Conservation (phyloP, 2,113 vertebrate genomes). For the Cygnus atratus region DNA sequence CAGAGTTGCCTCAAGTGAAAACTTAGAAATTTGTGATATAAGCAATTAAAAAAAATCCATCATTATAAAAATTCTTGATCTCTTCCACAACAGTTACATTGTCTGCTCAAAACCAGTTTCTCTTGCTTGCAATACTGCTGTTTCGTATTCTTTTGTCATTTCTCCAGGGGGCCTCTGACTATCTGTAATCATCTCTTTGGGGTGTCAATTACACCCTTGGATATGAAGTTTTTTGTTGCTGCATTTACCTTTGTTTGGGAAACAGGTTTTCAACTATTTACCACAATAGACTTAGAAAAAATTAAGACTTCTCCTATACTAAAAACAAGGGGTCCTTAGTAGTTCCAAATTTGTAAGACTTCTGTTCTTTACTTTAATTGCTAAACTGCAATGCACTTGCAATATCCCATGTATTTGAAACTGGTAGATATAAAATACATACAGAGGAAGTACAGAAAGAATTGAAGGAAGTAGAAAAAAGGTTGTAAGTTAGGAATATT, state of each 20-base stretch:
- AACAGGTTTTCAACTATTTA: neutral
- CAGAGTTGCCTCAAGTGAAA: neutral
- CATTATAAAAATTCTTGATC: neutral
- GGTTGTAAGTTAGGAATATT: neutral
- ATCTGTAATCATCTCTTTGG: neutral
- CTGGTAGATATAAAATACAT: neutral
- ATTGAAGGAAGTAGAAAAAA: neutral
- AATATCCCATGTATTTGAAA: neutral
- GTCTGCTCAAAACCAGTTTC: neutral
- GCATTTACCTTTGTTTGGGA: neutral
- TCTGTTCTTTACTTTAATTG: neutral
- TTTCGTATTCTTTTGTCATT: neutral
- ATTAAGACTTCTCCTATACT: neutral
- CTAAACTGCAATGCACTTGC: neutral
- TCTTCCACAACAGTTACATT: neutral
- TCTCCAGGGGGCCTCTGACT: neutral
- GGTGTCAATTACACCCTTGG: neutral
- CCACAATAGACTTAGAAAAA: neutral
- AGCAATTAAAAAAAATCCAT: neutral
- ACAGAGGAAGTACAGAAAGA: neutral
- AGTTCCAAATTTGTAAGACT: neutral
- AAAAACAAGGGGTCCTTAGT: neutral
- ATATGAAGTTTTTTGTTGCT: neutral
- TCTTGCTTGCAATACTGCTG: neutral
- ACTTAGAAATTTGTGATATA: neutral